phyloP scores from a whole-genome alignment of 1,140 invertebrate genomes.

The Eulimnadia texana region DNA sequence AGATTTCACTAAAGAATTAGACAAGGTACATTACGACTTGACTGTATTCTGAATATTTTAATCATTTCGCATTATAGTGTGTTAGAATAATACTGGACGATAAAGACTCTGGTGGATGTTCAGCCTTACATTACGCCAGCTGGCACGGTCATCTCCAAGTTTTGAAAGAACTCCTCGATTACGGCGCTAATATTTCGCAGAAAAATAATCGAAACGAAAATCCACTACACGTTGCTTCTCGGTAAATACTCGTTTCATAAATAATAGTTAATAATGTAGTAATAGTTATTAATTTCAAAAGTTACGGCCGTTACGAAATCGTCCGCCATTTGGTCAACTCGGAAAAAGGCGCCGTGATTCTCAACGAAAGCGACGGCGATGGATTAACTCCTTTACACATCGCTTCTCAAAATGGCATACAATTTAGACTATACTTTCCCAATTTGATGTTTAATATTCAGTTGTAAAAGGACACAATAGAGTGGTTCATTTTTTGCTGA shows the following conservation, averaged over 20 bases:
- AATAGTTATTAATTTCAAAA: too few relatives aligned
- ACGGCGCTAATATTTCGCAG: constrained; percentile 66
- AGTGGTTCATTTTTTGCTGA: constrained; percentile 66
- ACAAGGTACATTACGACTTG: constrained; percentile 17
- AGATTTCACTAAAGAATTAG: constrained; percentile 45
- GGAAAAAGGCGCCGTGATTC: constrained; percentile 64
- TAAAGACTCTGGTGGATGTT: constrained; percentile 67
- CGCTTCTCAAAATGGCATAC: constrained; percentile 55
- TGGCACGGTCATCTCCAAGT: constrained; percentile 64
- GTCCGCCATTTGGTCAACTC: constrained; percentile 61
- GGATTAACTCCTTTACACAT: constrained; percentile 64
- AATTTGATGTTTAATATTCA: constrained; percentile 4
- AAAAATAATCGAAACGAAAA: constrained; percentile 82
- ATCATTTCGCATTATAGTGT: too few relatives aligned
- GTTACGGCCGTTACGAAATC: constrained; percentile 72
- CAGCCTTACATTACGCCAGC: constrained; percentile 73
- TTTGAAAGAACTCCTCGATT: constrained; percentile 55
- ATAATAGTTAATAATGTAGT: too few relatives aligned
- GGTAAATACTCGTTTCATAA: constrained; percentile 40
- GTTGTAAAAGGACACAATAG: constrained; percentile 43
- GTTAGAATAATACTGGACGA: constrained; percentile 49
- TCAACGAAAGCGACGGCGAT: constrained; percentile 67
- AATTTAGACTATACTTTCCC: neutral
- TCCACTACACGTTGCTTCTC: constrained; percentile 75
- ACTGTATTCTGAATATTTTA: too few relatives aligned